These are phyloP conservation scores for Lepas anatifera DNA, from an alignment of 2,888 invertebrate species.

Conservation along the genomic window DNA sequence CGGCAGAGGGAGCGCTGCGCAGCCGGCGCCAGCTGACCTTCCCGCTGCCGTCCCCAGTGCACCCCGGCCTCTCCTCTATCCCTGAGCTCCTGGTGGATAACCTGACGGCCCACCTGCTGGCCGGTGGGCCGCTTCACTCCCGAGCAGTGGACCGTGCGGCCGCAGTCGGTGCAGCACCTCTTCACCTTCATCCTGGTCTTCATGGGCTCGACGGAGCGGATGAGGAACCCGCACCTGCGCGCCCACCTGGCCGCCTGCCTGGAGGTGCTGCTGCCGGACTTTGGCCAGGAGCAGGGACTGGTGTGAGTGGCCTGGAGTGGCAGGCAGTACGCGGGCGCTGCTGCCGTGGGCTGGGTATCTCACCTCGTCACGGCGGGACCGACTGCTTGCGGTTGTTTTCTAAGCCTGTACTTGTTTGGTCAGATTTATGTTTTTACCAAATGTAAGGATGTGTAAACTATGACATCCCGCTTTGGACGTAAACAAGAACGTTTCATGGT, in stretches of 20 bases:
- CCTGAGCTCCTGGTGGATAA: conserved; percentile 87
- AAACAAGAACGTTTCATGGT: no score
- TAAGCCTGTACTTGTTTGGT: no score
- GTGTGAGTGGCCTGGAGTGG: conserved; percentile 26
- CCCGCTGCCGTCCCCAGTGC: conserved; percentile 24
- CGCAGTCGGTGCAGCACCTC: conserved; percentile 45
- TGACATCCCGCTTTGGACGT: no score
- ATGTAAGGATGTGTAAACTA: no score
- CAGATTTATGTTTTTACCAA: no score
- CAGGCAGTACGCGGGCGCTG: background rate
- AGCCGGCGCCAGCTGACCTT: conserved; percentile 32
- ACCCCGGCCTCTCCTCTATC: conserved; percentile 48
- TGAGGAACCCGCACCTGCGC: conserved; percentile 83
- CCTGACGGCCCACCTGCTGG: conserved; percentile 63
- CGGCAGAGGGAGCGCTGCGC: conserved; percentile 16
- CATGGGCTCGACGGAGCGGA: conserved; percentile 70
- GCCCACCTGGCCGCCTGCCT: conserved; percentile 81
- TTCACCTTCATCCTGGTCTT: conserved; percentile 59
- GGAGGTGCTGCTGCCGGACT: conserved; percentile 67
- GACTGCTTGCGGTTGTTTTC: no score
- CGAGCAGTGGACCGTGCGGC: conserved; percentile 51
- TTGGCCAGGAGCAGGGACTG: conserved; percentile 36
- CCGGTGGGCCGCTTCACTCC: conserved; percentile 53
- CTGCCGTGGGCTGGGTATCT: conserved; percentile 17
- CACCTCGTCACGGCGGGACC: no score